Percentiles rank a stretch among this genome's conserved stretches.
Conservation (phyloP, 2,888 invertebrate genomes). For the Yponomeuta evonymella region DNA sequence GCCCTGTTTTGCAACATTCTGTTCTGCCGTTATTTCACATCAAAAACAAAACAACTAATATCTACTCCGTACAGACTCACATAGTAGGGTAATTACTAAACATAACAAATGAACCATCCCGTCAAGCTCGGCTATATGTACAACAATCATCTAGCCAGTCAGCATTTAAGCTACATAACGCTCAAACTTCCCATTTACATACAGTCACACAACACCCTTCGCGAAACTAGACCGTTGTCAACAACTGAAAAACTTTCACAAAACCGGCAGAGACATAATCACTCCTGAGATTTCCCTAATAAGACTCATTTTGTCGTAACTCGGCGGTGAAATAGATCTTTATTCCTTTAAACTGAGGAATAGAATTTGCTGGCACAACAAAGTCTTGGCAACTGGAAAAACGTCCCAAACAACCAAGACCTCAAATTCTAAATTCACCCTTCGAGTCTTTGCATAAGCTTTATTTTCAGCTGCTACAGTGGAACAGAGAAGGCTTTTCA, state of each 20-base stretch:
- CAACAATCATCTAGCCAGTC: not conserved
- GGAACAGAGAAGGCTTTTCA: slow-evolving; percentile 40
- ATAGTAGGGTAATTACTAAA: not conserved
- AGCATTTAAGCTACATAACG: not conserved
- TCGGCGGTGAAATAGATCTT: slow-evolving; percentile 67
- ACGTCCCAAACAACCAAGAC: slow-evolving; percentile 25
- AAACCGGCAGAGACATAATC: not conserved
- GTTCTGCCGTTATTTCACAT: too few species aligned
- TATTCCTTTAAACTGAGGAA: slow-evolving; percentile 69
- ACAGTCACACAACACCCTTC: not conserved
- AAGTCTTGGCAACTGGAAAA: slow-evolving; percentile 30
- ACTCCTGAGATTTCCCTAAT: slow-evolving; percentile 38
- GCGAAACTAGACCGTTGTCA: slow-evolving; percentile 32
- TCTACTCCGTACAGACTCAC: too few species aligned
- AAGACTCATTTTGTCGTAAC: slow-evolving; percentile 65
- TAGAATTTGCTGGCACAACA: slow-evolving; percentile 72
- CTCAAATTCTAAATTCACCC: slow-evolving; percentile 20
- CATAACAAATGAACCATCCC: not conserved
- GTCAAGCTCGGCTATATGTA: not conserved
- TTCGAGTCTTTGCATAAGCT: slow-evolving; percentile 21
- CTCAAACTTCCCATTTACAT: not conserved
- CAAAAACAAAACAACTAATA: too few species aligned
- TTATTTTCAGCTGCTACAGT: not conserved
- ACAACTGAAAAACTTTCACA: slow-evolving; percentile 41
- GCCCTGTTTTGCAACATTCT: too few species aligned